Conservation (phyloP, 2,888 invertebrate species). For the Scaeva pyrastri region DNA sequence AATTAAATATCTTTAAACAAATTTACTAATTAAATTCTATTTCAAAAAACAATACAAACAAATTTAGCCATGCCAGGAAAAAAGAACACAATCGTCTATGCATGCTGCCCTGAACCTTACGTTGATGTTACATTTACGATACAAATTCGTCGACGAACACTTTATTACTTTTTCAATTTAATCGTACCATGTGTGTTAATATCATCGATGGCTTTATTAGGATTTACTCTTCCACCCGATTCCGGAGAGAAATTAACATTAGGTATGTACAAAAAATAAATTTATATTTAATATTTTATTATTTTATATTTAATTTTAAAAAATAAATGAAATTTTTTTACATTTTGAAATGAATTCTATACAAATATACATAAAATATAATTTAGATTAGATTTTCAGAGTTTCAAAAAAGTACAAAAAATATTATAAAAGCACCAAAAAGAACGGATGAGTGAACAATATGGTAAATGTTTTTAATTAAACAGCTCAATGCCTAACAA, state of each 20-base stretch:
- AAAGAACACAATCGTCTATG: constrained; percentile 95
- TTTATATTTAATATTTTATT: neutral
- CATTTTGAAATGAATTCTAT: constrained; percentile 10
- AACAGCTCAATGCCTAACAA: constrained; percentile 45
- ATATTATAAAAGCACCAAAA: constrained; percentile 11
- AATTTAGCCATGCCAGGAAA: constrained; percentile 94
- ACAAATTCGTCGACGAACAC: constrained; percentile 96
- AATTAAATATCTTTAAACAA: constrained; percentile 18
- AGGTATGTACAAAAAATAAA: constrained; percentile 81
- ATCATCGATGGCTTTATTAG: constrained; percentile 98
- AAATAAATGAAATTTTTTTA: neutral
- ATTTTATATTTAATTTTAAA: no score
- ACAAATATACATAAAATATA: constrained; percentile 33
- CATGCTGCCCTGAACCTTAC: constrained; percentile 97
- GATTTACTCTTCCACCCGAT: constrained; percentile 99
- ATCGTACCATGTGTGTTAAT: constrained; percentile 99
- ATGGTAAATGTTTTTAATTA: constrained; percentile 71
- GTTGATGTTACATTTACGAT: constrained; percentile 97
- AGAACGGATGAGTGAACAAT: constrained; percentile 38
- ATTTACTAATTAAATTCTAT: constrained; percentile 55
- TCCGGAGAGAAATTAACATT: constrained; percentile 84
- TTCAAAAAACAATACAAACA: constrained; percentile 64
- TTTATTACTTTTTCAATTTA: constrained; percentile 99
- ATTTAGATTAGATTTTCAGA: constrained; percentile 72
- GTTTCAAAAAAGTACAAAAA: constrained; percentile 9